These are phyloP conservation scores for Aquatica leii DNA, from an alignment of 2,888 invertebrate genomes.

Conservation along the genomic window DNA sequence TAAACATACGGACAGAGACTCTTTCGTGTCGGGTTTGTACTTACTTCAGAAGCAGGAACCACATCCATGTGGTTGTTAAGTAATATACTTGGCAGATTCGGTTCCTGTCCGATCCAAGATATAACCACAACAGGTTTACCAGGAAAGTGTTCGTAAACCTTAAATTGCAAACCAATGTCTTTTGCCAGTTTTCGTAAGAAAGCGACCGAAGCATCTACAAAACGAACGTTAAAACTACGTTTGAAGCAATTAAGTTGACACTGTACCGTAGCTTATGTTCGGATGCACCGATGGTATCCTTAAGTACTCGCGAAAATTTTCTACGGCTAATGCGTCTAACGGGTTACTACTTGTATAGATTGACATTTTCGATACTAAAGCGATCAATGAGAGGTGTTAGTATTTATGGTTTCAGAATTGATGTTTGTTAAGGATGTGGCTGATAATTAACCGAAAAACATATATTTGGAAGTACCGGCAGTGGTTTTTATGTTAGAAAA, in stretches of 20 bases:
- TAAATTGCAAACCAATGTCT: not conserved
- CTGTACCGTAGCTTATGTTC: slow-evolving; percentile 84
- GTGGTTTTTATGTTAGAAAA: too few species aligned
- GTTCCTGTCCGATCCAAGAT: slow-evolving; percentile 79
- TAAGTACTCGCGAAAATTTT: slow-evolving; percentile 85
- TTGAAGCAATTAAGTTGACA: slow-evolving; percentile 48
- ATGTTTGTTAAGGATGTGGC: too few species aligned
- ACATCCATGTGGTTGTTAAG: slow-evolving; percentile 95
- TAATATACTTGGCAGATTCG: slow-evolving; percentile 72
- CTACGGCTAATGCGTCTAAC: slow-evolving; percentile 65
- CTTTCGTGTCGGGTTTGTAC: not conserved
- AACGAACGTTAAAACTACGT: slow-evolving; percentile 16
- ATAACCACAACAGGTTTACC: slow-evolving; percentile 79
- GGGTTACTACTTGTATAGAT: not conserved
- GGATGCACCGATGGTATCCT: slow-evolving; percentile 90
- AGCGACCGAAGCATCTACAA: slow-evolving; percentile 67
- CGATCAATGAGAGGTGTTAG: too few species aligned
- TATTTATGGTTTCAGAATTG: too few species aligned
- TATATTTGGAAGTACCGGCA: too few species aligned
- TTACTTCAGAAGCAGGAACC: slow-evolving; percentile 80
- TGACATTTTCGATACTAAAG: slow-evolving; percentile 9
- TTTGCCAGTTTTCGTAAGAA: slow-evolving; percentile 7
- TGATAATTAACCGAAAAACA: too few species aligned
- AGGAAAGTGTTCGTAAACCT: slow-evolving; percentile 25
- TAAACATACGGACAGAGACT: not conserved